These are phyloP conservation scores for Drosophila meridionalis DNA, from an alignment of 2,888 invertebrate species.

Conservation along the genomic window DNA sequence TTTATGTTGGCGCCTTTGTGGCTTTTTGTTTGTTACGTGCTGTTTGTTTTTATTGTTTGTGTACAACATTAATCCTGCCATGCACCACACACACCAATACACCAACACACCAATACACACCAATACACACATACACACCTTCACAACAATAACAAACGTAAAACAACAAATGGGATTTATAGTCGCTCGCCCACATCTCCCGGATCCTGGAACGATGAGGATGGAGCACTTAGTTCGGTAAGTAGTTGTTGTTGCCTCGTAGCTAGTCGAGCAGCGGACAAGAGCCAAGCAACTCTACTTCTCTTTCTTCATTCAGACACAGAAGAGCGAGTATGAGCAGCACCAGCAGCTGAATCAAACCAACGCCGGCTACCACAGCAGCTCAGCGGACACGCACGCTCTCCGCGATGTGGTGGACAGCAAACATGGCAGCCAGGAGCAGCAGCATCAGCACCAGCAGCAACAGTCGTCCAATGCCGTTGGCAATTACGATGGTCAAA, in stretches of 20 bases:
- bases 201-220: conserved; percentile 85
- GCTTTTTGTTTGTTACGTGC: conserved; percentile 68
- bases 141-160: conserved; percentile 45
- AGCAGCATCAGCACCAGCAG: conserved; percentile 51
- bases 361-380: conserved; percentile 49
- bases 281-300: neutral
- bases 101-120: conserved; percentile 26
- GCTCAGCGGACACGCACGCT: conserved; percentile 51
- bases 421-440: conserved; percentile 53
- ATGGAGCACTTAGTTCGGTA: conserved; percentile 83
- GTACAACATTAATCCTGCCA: conserved; percentile 70
- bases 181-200: conserved; percentile 85
- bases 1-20: conserved; percentile 63
- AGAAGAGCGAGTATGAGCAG: conserved; percentile 80
- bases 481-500: conserved; percentile 92
- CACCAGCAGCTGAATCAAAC: conserved; percentile 68
- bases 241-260: conserved; percentile 44
- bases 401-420: conserved; percentile 72
- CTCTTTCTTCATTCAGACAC: conserved; percentile 62
- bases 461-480: conserved; percentile 45
- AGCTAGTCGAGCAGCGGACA: neutral
- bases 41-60: conserved; percentile 76
- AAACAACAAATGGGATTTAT: conserved; percentile 31
- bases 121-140: conserved; percentile 40
- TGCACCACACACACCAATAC: conserved; percentile 54